Percentiles rank a stretch among this genome's conserved stretches.
Evolutionary conservation across 2,888 invertebrate genomes (phyloP).

Genomic region (Oligia fasciuncula): DNA sequence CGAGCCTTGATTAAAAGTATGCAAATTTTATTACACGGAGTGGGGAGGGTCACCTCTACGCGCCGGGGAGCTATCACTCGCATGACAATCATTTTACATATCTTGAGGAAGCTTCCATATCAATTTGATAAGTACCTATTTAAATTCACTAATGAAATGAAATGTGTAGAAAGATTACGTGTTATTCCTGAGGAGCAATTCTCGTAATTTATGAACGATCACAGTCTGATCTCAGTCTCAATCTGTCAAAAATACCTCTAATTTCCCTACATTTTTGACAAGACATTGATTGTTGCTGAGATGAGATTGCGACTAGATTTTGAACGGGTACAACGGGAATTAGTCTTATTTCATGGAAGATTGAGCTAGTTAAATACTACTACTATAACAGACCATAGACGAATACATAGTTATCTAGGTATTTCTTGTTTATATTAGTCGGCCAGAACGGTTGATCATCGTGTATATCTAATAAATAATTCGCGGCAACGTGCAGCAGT

Average conservation of each 20-base stretch:
- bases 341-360: not conserved
- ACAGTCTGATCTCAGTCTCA: not conserved
- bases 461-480: constrained; percentile 85
- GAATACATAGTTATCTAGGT: constrained; percentile 9
- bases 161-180: not conserved
- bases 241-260: too few species aligned
- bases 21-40: constrained; percentile 90
- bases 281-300: not conserved
- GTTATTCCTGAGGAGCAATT: not conserved
- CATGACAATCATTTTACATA: constrained; percentile 71
- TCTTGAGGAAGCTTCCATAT: constrained; percentile 43
- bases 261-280: not conserved
- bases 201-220: not conserved
- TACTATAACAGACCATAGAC: not conserved
- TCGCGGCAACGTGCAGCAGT: constrained; percentile 82
- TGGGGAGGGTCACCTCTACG: constrained; percentile 75
- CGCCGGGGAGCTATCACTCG: constrained; percentile 65
- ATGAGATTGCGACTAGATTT: not conserved
- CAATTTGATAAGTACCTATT: not conserved
- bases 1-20: constrained; percentile 91
- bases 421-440: constrained; percentile 41
- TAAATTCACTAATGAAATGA: not conserved
- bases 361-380: too few species aligned
- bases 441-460: constrained; percentile 39
- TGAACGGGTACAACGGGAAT: not conserved